Evolutionary conservation across 1,140 invertebrate species (phyloP), one percentile per base, ranked within the genome.

Genomic region (Diorhabda elongata): DNA sequence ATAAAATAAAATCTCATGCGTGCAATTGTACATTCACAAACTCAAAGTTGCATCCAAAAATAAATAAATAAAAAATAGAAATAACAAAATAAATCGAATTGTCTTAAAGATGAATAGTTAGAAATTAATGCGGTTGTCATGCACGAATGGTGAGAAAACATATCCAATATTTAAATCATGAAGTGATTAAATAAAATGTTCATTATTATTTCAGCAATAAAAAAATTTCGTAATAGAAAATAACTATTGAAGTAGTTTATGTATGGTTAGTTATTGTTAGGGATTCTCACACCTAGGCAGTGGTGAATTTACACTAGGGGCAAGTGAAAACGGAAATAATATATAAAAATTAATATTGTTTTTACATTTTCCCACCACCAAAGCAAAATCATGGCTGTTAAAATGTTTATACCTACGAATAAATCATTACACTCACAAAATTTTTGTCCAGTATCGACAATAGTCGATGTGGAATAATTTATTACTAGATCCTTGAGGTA

Each of bases 401-500:
- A 64, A 47, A 64, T n/a, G 44, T 64, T 52, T 45, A 42, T 64
- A 68, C 45, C 59, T 68, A 68, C 59, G 60, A 68, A 62, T 9
- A 61, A 11, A 61, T 68, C 60, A 52, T 68, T 57, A 58, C 44
- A 68, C 91, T 89, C 86, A 94, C 93, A 94, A 81, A 96, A 94
- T 83, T 96, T 97, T 73, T 94, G 92, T 47, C 91, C 89, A 41
- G 90, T 90, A 75, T 97, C 95, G 7, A 97, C 86, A 4, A 91
- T 86, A 4, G 91, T 92, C 44, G 88, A 88, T 2, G 92, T 91
- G 0, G 90, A 87, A 83, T 94, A 92, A 83, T 97, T 98, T 52
- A 88, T 88, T 4, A 95, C 91, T 64, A 98, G 86, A 81, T 93
- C 91, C 81, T 97, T 98, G 68, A 98, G 84, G 82, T 98, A 98